Evolutionary conservation across 1,140 invertebrate species (phyloP).

Genomic region (Eufriesea mexicana): DNA sequence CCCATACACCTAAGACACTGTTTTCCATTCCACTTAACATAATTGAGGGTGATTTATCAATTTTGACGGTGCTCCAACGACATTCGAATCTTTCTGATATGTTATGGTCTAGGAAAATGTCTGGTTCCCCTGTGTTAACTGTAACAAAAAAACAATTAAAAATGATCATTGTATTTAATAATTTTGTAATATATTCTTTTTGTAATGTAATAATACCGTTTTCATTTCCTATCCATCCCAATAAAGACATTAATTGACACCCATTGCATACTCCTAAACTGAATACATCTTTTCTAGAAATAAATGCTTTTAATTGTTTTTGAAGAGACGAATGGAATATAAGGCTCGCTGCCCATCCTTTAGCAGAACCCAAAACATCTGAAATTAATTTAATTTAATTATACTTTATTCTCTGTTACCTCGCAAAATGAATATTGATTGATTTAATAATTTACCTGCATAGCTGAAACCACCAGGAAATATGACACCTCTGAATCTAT

Average conservation of each 20-base stretch:
- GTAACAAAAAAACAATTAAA: neutral
- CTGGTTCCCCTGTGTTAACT: conserved; percentile 78
- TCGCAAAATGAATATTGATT: neutral
- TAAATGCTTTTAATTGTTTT: conserved; percentile 85
- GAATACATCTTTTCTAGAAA: conserved; percentile 92
- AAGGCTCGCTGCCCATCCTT: conserved; percentile 98
- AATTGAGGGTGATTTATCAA: conserved; percentile 89
- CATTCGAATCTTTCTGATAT: conserved; percentile 95
- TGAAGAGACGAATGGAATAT: conserved; percentile 87
- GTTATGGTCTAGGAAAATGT: conserved; percentile 93
- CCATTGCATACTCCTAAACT: conserved; percentile 99
- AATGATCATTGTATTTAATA: neutral
- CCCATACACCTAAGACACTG: conserved; percentile 94
- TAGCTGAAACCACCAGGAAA: conserved; percentile 99
- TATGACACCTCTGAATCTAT: conserved; percentile 93
- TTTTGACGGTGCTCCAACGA: conserved; percentile 92
- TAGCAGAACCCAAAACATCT: conserved; percentile 98
- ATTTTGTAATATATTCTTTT: neutral
- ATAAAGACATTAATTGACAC: conserved; percentile 95
- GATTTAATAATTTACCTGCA: conserved; percentile 85
- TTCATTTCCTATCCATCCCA: conserved; percentile 89
- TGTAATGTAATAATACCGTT: conserved; percentile 43
- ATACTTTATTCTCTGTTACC: neutral
- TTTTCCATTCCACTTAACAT: conserved; percentile 95
- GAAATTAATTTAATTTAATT: conserved; percentile 24